phyloP scores from a whole-genome alignment of 2,888 invertebrate species.

The Ectemnius continuus region DNA sequence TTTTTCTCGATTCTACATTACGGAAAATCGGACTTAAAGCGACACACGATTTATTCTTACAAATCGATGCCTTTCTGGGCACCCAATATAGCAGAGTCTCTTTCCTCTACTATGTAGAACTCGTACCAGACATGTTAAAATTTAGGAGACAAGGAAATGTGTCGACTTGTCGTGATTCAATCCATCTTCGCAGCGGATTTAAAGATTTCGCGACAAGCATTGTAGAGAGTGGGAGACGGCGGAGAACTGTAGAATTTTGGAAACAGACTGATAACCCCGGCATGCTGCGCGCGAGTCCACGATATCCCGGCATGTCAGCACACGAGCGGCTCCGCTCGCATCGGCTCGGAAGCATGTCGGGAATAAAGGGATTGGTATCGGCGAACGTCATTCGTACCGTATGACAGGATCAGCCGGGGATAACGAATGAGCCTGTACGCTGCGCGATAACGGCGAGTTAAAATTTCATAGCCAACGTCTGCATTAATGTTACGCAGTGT shows the following conservation, averaged over 20 bases:
- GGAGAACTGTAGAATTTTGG: constrained; percentile 41
- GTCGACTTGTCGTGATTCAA: too few species aligned
- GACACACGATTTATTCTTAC: too few species aligned
- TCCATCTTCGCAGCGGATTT: constrained; percentile 38
- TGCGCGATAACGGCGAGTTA: constrained; percentile 57
- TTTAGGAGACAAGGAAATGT: too few species aligned
- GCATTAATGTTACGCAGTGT: constrained; percentile 35
- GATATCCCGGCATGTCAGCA: constrained; percentile 33
- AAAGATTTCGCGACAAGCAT: constrained; percentile 39
- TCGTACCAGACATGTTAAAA: too few species aligned
- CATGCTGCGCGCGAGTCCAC: constrained; percentile 28
- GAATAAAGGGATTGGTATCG: constrained; percentile 55
- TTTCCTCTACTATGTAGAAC: too few species aligned
- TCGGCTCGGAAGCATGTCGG: constrained; percentile 43
- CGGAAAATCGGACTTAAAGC: too few species aligned
- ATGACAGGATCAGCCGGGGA: constrained; percentile 54
- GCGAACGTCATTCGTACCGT: constrained; percentile 50
- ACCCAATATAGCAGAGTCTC: too few species aligned
- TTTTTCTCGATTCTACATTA: too few species aligned
- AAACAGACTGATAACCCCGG: constrained; percentile 41
- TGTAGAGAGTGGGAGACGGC: not conserved
- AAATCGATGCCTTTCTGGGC: too few species aligned
- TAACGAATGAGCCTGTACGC: constrained; percentile 59
- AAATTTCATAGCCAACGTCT: constrained; percentile 52
- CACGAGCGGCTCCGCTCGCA: constrained; percentile 31